These are phyloP conservation scores for Oreochromis mossambicus DNA, from an alignment of 2,797 vertebrate species.

Conservation along the genomic window DNA sequence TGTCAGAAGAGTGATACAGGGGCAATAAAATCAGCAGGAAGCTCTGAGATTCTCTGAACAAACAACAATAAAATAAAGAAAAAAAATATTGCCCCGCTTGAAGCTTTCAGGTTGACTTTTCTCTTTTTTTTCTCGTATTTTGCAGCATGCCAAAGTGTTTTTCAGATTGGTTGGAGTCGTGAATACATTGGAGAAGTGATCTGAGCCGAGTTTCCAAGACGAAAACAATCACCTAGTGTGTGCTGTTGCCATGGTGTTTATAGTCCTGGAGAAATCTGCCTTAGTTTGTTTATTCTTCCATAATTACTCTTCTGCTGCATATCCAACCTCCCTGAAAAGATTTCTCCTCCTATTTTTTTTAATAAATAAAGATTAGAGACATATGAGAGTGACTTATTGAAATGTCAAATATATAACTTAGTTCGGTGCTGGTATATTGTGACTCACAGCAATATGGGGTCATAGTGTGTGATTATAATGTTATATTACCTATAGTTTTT, in stretches of 20 bases:
- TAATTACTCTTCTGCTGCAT: slow-evolving; percentile 8
- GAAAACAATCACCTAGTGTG: slow-evolving; percentile 37
- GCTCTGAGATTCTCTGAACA: not conserved
- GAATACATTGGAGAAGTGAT: slow-evolving; percentile 22
- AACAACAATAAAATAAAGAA: not conserved
- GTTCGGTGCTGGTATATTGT: not conserved
- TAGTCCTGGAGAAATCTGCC: slow-evolving; percentile 8
- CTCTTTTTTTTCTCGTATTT: not conserved
- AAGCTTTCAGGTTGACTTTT: slow-evolving; percentile 10
- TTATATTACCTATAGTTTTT: not conserved
- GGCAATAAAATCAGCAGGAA: slow-evolving; percentile 37
- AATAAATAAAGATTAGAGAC: not conserved
- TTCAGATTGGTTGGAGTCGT: slow-evolving; percentile 20
- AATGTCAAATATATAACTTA: not conserved
- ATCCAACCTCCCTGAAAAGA: not conserved
- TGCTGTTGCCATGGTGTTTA: slow-evolving; percentile 64
- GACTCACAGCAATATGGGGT: not conserved
- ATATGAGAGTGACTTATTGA: not conserved
- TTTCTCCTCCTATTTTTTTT: not conserved
- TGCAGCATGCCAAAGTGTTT: not conserved
- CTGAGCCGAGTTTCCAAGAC: slow-evolving; percentile 11
- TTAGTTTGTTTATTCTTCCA: slow-evolving; percentile 32
- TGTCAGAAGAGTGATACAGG: slow-evolving; percentile 41
- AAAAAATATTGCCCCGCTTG: not conserved
- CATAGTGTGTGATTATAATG: not conserved